phyloP scores from a whole-genome alignment of 92 coral and sea anemone species.

The Paragorgia papillata region DNA sequence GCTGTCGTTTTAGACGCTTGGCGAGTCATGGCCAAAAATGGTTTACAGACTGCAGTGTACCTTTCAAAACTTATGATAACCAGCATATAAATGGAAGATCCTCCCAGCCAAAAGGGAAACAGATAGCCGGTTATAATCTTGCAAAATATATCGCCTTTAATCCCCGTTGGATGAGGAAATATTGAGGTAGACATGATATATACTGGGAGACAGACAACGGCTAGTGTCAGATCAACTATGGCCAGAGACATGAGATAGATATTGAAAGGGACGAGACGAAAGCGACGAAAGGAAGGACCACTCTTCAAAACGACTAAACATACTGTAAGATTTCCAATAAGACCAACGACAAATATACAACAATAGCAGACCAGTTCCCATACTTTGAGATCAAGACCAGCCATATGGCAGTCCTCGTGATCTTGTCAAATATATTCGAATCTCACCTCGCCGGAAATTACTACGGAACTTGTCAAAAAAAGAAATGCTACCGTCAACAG shows the following conservation, averaged over 20 bases:
- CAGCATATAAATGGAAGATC: slow-evolving; percentile 12
- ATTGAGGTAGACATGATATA: slow-evolving; percentile 1
- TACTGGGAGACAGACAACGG: slow-evolving; percentile 19
- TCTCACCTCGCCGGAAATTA: too few relatives aligned
- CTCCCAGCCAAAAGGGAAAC: slow-evolving; percentile 33
- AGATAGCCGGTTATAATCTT: slow-evolving; percentile 26
- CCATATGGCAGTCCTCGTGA: too few relatives aligned
- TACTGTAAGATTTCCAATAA: slow-evolving; percentile 1
- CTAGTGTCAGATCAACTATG: slow-evolving; percentile 19
- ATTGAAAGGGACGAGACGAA: slow-evolving; percentile 22
- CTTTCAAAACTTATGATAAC: slow-evolving; percentile 39
- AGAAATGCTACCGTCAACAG: too few relatives aligned
- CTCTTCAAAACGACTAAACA: background rate
- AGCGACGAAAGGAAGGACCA: background rate
- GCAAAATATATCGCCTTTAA: slow-evolving; percentile 7
- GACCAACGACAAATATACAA: slow-evolving; percentile 6
- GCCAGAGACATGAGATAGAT: slow-evolving; percentile 34
- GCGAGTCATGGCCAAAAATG: slow-evolving; percentile 12
- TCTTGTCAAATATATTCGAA: too few relatives aligned
- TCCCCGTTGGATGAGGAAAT: slow-evolving; percentile 17
- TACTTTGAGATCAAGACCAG: background rate
- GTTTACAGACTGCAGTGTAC: slow-evolving; percentile 24
- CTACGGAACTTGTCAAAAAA: too few relatives aligned
- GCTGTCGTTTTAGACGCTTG: slow-evolving; percentile 10
- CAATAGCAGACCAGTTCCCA: slow-evolving; percentile 23